These are phyloP conservation scores for Phlogophora meticulosa DNA, from an alignment of 2,888 invertebrate genomes.

Conservation along the genomic window DNA sequence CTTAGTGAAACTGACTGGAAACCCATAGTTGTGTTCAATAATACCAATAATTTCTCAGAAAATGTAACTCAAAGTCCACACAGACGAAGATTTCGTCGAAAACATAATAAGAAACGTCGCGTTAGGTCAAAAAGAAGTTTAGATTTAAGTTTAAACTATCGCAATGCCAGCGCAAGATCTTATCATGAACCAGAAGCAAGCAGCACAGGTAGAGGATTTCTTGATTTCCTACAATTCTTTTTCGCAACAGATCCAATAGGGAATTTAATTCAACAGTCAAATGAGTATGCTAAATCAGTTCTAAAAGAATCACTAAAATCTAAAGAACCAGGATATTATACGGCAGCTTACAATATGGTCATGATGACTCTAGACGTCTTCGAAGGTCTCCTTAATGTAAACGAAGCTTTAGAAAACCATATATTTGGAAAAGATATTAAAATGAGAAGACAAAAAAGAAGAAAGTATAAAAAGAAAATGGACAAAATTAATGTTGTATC, in stretches of 20 bases:
- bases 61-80: conserved; percentile 61
- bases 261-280: conserved; percentile 69
- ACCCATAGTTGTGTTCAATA: conserved; percentile 79
- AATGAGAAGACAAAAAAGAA: conserved; percentile 56
- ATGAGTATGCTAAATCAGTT: conserved; percentile 73
- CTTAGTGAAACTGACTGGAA: conserved; percentile 80
- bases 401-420: conserved; percentile 74
- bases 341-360: conserved; percentile 77
- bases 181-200: conserved; percentile 4
- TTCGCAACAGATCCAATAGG: conserved; percentile 72
- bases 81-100: conserved; percentile 67
- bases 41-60: conserved; percentile 66
- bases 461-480: conserved; percentile 62
- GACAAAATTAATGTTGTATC: conserved; percentile 28
- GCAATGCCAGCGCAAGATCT: conserved; percentile 18
- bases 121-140: conserved; percentile 75
- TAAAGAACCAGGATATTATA: conserved; percentile 79
- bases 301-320: conserved; percentile 74
- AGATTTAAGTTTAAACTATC: conserved; percentile 19
- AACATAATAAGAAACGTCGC: conserved; percentile 68
- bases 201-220: conserved; percentile 66
- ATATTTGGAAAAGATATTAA: conserved; percentile 52
- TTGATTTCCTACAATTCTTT: conserved; percentile 72
- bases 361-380: conserved; percentile 81
- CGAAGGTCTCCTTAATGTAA: conserved; percentile 78